Evolutionary conservation across 2,888 invertebrate species (phyloP).

Genomic region (Heliconius sara): DNA sequence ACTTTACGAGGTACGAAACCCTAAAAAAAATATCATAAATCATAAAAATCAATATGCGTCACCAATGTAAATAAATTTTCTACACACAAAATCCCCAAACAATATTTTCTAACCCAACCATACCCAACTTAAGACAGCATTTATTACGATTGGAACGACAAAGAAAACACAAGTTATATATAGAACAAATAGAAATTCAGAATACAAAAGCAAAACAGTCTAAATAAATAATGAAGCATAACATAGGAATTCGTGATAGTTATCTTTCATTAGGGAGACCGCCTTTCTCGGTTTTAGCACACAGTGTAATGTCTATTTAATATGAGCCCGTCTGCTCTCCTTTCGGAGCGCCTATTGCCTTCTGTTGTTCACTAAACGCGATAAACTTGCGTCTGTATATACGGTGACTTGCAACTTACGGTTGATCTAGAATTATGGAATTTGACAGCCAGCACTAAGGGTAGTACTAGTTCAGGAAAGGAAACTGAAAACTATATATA

Average conservation of each 20-base stretch:
- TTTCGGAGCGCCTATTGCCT: constrained; percentile 22
- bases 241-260: constrained; percentile 13
- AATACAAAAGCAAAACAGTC: not conserved
- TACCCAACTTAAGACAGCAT: not conserved
- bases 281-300: not conserved
- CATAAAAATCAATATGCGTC: no score
- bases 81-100: not conserved
- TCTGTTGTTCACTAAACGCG: constrained; percentile 21
- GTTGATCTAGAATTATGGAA: no score
- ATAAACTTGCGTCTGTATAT: constrained; percentile 15
- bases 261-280: constrained; percentile 15
- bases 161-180: not conserved
- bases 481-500: no score
- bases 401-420: constrained; percentile 17
- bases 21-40: no score
- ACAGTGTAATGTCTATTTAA: constrained; percentile 29
- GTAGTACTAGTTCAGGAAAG: no score
- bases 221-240: constrained; percentile 2
- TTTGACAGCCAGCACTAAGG: no score
- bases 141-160: not conserved
- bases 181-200: not conserved
- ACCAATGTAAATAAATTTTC: not conserved
- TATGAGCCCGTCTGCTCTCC: constrained; percentile 11
- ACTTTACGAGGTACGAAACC: no score
- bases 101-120: not conserved